phyloP scores from a whole-genome alignment of 2,113 vertebrate species.

The Tiliqua scincoides region DNA sequence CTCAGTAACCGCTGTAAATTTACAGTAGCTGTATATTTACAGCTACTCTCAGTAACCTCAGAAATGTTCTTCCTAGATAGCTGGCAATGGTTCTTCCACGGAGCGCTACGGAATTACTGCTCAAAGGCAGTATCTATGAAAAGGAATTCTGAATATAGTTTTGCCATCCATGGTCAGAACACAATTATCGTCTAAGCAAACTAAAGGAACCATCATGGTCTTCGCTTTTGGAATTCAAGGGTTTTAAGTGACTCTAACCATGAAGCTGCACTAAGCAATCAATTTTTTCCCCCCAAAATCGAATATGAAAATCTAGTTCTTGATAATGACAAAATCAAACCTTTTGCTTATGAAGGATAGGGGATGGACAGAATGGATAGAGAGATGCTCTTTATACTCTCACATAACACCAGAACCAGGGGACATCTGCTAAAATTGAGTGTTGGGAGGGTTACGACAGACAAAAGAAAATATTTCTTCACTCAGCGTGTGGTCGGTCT shows the following conservation, averaged over 20 bases:
- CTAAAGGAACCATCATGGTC: not conserved
- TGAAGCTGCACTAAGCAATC: not conserved
- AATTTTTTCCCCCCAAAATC: not conserved
- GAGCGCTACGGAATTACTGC: not conserved
- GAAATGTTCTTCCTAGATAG: not conserved
- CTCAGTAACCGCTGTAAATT: not conserved
- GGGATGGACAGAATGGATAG: no score
- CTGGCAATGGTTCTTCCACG: not conserved
- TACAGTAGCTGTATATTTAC: not conserved
- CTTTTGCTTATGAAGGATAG: not conserved
- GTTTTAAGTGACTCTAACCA: not conserved
- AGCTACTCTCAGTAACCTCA: not conserved
- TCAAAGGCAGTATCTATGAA: not conserved
- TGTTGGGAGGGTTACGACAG: no score
- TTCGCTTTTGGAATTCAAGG: not conserved
- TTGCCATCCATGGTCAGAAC: not conserved
- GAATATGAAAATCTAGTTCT: not conserved
- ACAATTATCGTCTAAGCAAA: constrained; percentile 7
- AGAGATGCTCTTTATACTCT: no score
- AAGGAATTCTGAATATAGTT: not conserved
- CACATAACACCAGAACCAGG: no score
- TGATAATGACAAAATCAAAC: not conserved
- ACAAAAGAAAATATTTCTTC: no score
- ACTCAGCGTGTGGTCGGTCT: no score
- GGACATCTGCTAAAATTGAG: no score